Evolutionary conservation across 1,140 invertebrate species (phyloP), one percentile per base, ranked within the genome.

Genomic region (Harpegnathos saltator): DNA sequence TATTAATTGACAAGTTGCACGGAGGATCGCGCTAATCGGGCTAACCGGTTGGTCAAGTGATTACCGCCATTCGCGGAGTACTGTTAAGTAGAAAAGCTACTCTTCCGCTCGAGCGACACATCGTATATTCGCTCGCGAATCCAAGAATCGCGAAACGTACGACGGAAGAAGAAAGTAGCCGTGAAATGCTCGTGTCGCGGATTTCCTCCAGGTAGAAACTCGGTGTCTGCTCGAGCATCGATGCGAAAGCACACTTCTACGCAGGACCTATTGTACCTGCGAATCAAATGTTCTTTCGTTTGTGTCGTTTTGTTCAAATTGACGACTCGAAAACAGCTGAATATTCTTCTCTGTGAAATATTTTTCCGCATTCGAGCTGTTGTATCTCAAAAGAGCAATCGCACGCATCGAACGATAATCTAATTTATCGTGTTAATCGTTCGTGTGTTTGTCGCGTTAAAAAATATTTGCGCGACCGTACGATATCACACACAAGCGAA

Each of bases 101-200:
- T 69, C 50, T 65, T 22, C 38, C 71, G 9, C 19, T 29, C 59
- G 71, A 33, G n/a, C 68, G 29, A 59, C 52, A 48, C 33, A n/a
- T n/a, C n/a, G 61, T 58, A 63, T 4, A 68, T 44, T 33, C 54
- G 72, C 44, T 48, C 44, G 82, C 19, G 29, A 74, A 85, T 75
- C 54, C 82, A 75, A 50, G 44, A 89, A 84, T 78, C 72, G 72
- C 19, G 66, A 58, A 33, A 56, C 84, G 26, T 59, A 62, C 54
- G 33, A 85, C 68, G 74, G 85, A 82, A 90, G 89, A 90, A 90
- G 89, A 90, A 90, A 90, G 89, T 90, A 62, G 89, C 58, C 73
- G 83, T 84, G 82, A 88, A 90, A 90, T 83, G 82, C 77, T 82
- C 81, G 58, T 59, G 80, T 73, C 81, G 69, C 59, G 61, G 65